Conservation (phyloP, 2,797 vertebrate genomes). For the Potorous gilbertii region DNA sequence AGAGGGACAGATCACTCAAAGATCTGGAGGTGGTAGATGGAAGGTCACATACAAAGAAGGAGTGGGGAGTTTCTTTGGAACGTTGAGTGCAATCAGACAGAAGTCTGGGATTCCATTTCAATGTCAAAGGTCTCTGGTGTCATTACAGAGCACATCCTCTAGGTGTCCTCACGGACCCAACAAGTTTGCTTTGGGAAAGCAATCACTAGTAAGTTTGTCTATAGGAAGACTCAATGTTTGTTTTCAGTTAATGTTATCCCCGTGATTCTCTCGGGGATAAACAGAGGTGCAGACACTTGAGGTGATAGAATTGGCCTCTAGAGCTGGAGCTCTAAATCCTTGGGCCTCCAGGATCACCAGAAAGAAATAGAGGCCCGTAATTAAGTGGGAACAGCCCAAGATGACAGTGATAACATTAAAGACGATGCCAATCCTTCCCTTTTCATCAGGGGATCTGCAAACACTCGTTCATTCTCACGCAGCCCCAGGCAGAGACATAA, state of each 20-base stretch:
- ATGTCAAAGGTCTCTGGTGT: background rate
- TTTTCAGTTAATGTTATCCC: background rate
- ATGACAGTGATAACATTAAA: background rate
- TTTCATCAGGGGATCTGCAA: background rate
- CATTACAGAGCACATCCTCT: constrained; percentile 48
- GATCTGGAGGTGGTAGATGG: too few species aligned
- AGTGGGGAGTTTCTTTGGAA: background rate
- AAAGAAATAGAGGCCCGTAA: background rate
- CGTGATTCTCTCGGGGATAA: background rate
- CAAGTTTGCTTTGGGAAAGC: constrained; percentile 2
- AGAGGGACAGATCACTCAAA: too few species aligned
- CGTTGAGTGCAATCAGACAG: too few species aligned
- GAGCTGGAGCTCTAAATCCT: background rate
- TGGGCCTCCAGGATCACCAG: background rate
- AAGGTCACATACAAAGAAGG: background rate
- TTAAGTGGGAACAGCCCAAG: background rate
- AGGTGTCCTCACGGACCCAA: constrained; percentile 77
- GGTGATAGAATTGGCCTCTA: background rate
- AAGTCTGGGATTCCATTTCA: background rate
- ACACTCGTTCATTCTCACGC: background rate
- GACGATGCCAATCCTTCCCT: background rate
- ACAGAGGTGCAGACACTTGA: too few species aligned
- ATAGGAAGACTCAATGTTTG: background rate
- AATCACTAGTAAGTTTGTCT: background rate
- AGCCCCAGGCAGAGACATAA: background rate